Conservation (phyloP, 2,888 invertebrate species). For the Dryobotodes eremita region DNA sequence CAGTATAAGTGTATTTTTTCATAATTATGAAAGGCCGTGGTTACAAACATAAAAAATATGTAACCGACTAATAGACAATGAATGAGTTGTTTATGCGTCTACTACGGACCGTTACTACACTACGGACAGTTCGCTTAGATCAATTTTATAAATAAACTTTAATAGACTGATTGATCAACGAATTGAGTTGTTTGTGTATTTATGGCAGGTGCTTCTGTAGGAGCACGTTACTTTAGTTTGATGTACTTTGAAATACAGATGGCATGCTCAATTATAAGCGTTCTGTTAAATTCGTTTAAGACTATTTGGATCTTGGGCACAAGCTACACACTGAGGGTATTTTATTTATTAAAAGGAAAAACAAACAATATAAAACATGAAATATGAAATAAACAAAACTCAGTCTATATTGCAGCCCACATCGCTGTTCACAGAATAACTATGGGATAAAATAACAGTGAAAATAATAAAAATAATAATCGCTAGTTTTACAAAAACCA, state of each 20-base stretch:
- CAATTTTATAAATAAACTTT: conserved; percentile 40
- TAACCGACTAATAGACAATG: conserved; percentile 24
- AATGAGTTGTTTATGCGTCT: conserved; percentile 29
- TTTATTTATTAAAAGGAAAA: too few relatives aligned
- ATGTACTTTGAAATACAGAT: conserved; percentile 1
- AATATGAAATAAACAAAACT: too few relatives aligned
- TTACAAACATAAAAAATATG: conserved; percentile 1
- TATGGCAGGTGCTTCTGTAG: neutral
- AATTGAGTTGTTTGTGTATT: conserved; percentile 39
- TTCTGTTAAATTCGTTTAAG: neutral
- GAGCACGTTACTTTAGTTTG: conserved; percentile 1
- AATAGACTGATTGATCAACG: conserved; percentile 34
- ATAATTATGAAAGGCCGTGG: neutral
- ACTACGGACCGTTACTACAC: conserved; percentile 32
- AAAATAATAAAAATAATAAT: too few relatives aligned
- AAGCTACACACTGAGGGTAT: neutral
- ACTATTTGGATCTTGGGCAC: neutral
- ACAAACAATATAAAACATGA: too few relatives aligned
- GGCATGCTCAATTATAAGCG: neutral
- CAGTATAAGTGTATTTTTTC: neutral
- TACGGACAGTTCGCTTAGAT: neutral
- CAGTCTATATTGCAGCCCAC: too few relatives aligned
- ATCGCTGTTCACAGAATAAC: too few relatives aligned
- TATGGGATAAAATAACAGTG: too few relatives aligned
- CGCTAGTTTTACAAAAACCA: too few relatives aligned